These are phyloP conservation scores for Zootoca vivipara DNA, from an alignment of 2,113 vertebrate species.

Conservation along the genomic window DNA sequence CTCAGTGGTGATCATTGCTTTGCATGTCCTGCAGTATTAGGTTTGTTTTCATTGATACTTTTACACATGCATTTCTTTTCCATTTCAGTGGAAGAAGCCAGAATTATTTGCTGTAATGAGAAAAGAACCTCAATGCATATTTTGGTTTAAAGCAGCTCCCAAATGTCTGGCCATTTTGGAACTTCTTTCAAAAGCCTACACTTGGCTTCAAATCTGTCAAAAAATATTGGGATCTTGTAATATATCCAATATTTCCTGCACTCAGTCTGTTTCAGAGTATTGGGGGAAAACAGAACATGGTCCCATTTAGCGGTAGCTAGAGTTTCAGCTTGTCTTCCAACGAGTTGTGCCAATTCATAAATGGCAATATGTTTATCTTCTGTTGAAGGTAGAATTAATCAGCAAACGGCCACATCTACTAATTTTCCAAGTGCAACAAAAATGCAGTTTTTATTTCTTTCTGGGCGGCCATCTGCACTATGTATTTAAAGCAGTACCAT, in stretches of 20 bases:
- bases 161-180: conserved; percentile 37
- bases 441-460: not conserved
- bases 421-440: not conserved
- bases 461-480: no score
- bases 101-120: conserved; percentile 22
- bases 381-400: conserved; percentile 8
- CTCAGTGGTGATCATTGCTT: not conserved
- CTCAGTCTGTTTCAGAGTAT: not conserved
- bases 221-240: conserved; percentile 15
- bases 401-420: conserved; percentile 6
- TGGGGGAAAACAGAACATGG: not conserved
- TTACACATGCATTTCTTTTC: conserved; percentile 12
- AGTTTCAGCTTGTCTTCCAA: conserved; percentile 1
- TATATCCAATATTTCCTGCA: not conserved
- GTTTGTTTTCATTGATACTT: conserved; percentile 6
- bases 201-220: conserved; percentile 29
- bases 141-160: conserved; percentile 19
- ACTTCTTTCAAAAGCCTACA: conserved; percentile 27
- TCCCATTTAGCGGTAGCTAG: rapidly evolving
- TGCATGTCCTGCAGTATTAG: conserved; percentile 4
- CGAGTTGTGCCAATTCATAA: conserved; percentile 17
- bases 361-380: conserved; percentile 31
- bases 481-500: no score
- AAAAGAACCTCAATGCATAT: conserved; percentile 26
- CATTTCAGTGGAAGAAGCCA: conserved; percentile 24